Conservation (phyloP, 2,888 invertebrate species). For the Drosophila multiciliata region DNA sequence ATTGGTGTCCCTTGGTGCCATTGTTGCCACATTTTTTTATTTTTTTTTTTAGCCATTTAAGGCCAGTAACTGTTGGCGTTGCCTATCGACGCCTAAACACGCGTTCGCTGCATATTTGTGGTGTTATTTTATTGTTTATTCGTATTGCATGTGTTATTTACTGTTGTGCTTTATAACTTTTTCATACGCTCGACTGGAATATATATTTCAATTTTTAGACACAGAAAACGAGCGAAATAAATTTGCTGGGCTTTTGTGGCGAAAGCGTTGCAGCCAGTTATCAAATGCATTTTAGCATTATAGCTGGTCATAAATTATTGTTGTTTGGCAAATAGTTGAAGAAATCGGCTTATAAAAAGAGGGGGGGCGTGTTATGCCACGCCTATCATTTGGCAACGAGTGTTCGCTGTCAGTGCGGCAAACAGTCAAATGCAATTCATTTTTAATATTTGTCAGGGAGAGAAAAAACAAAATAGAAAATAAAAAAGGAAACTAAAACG, state of each 20-base stretch:
- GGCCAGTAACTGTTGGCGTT: constrained; percentile 5
- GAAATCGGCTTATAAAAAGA: constrained; percentile 67
- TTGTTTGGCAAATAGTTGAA: constrained; percentile 62
- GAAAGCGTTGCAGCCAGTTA: constrained; percentile 51
- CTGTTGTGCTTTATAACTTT: constrained; percentile 67
- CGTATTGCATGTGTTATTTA: constrained; percentile 65
- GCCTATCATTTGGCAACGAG: constrained; percentile 48
- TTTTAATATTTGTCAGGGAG: constrained; percentile 69
- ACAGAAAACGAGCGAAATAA: constrained; percentile 40
- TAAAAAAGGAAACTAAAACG: background rate
- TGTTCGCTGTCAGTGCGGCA: constrained; percentile 53
- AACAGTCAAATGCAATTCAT: constrained; percentile 71
- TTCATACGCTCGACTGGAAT: constrained; percentile 51
- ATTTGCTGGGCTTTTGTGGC: constrained; percentile 59
- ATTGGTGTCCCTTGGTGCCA: background rate
- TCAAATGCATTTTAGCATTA: constrained; percentile 78
- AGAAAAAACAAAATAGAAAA: constrained; percentile 7
- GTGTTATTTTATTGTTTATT: constrained; percentile 51
- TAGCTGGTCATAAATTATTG: constrained; percentile 70
- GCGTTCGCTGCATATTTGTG: constrained; percentile 43
- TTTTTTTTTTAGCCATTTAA: constrained; percentile 1
- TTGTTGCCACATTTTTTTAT: background rate
- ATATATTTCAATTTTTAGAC: constrained; percentile 67
- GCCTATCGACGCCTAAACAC: constrained; percentile 67
- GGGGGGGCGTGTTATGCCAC: constrained; percentile 18